Conservation (phyloP, 2,113 vertebrate species). For the Zosterops borbonicus region DNA sequence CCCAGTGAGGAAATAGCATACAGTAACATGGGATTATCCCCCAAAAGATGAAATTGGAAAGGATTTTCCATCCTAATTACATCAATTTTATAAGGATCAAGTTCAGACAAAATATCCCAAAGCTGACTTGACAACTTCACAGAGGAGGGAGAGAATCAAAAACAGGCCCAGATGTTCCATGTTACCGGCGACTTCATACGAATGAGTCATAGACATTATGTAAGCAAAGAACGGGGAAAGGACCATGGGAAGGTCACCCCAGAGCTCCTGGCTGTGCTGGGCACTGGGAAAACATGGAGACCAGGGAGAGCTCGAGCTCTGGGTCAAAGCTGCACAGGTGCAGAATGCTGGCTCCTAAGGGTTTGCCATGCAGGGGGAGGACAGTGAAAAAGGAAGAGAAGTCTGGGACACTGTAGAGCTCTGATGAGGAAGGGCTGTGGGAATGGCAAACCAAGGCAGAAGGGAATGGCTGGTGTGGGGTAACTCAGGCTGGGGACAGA, state of each 20-base stretch:
- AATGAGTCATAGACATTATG: background rate
- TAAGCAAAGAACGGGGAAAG: background rate
- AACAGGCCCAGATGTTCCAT: background rate
- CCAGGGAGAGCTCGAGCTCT: background rate
- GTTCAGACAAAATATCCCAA: slow-evolving; percentile 13
- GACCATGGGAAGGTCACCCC: background rate
- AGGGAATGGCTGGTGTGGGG: background rate
- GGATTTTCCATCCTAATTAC: background rate
- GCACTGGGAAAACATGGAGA: background rate
- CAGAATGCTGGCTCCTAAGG: background rate
- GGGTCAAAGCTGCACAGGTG: background rate
- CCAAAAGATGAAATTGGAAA: background rate
- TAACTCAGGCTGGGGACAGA: background rate
- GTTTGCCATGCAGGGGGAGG: background rate
- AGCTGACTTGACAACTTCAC: slow-evolving; percentile 16
- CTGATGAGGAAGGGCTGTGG: background rate
- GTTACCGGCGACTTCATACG: background rate
- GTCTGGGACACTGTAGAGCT: rapidly evolving
- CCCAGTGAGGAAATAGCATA: background rate
- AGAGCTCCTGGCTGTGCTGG: background rate
- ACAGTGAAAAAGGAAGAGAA: background rate
- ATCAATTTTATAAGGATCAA: background rate
- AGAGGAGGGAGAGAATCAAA: background rate
- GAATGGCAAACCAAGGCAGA: background rate
- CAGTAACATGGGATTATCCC: background rate